Base-by-base conservation (phyloP, 2,888 invertebrate genomes). In the Eumacrocentrus americanus region DNA sequence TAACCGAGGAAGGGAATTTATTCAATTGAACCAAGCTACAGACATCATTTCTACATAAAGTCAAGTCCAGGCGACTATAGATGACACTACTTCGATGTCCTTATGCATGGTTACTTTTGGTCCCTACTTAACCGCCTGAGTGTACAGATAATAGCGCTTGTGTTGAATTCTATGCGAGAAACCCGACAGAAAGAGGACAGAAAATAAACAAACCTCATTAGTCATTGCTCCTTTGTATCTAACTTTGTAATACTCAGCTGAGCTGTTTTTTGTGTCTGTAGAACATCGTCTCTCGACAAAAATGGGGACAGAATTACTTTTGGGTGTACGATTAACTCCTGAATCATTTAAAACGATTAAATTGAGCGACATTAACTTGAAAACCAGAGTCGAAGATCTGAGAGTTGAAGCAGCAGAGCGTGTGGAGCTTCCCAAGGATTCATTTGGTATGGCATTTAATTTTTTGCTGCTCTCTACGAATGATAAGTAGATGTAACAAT, bases 361-460 rank as follows among this genome's bases (percentile, higher is more conserved):
- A 72, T 71, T 90, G 42, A 87, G 86, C 62, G 85, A 88, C 73
- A 83, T 88, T 56, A 83, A 85, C 60, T 80, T 89, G 18, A 85
- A 88, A 48, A 84, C 83, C 29, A 88, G 87, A 71, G 86, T 89
- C 0, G 84, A 84, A 60, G 76, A 79, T 48, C 78, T 90, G 1
- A 88, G 85, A 81, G 77, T 74, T 58, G 84, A 86, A 74, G 85
- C 87, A 62, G 86, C 86, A 59, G 83, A 83, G 69, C 84, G 83
- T 74, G 77, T 84, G 35, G 85, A 86, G 70, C 70, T 87, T 16
- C 82, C 86, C 3, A 85, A 85, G 60, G 81, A 85, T 61, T 83
- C 83, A 23, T 80, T 88, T 68, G 88, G 88, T 88, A 81, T 71
- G 62, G 63, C 38, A 52, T 47, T n/a, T 16, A 12, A 44, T 58